Evolutionary conservation across 2,888 invertebrate genomes (phyloP).

Genomic region (Rhagonycha fulva): DNA sequence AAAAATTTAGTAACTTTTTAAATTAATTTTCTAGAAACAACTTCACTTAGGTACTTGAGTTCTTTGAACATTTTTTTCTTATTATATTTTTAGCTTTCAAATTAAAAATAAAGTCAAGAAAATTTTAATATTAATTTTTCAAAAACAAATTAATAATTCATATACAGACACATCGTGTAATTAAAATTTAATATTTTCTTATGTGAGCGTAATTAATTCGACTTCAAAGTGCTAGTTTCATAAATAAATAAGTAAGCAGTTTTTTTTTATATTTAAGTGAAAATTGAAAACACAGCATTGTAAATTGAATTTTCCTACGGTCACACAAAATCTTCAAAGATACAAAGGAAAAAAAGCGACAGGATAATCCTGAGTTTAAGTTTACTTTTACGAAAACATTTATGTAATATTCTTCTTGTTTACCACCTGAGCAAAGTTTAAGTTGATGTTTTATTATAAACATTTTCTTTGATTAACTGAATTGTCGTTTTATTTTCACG

Average conservation of each 20-base stretch:
- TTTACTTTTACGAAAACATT: conserved; percentile 21
- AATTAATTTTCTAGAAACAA: not conserved
- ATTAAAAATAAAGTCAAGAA: not conserved
- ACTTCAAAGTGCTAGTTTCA: not conserved
- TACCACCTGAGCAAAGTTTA: conserved; percentile 14
- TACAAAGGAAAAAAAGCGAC: not conserved
- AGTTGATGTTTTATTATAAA: not conserved
- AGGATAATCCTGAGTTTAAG: not conserved
- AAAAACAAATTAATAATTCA: not conserved
- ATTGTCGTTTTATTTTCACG: not conserved
- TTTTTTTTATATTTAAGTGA: not conserved
- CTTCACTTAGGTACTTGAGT: not conserved
- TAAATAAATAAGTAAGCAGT: not conserved
- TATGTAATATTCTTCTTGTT: conserved; percentile 12
- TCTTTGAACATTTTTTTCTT: not conserved
- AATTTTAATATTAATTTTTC: not conserved
- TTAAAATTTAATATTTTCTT: not conserved
- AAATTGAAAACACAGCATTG: not conserved
- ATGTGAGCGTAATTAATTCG: not conserved
- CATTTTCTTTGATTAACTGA: not conserved
- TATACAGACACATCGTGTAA: not conserved
- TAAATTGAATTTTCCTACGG: not conserved
- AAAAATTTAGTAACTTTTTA: not conserved
- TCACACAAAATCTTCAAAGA: not conserved
- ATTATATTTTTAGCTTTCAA: not conserved